Evolutionary conservation across 2,888 invertebrate species (phyloP), one percentile per base, ranked within the genome.

Genomic region (Muschampia plurimacula): DNA sequence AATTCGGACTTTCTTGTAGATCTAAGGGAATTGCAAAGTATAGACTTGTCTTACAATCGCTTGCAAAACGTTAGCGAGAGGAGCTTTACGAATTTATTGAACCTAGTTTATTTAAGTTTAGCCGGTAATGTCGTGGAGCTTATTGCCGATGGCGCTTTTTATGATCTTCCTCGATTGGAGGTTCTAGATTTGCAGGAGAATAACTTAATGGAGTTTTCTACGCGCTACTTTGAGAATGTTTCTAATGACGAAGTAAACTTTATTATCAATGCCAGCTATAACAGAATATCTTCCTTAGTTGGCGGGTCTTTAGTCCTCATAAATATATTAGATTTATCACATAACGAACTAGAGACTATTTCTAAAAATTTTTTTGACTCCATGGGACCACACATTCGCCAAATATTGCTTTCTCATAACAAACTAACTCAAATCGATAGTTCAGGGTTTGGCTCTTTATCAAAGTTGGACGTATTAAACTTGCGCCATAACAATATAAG

Each of bases 131-230:
- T 95, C 28, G 91, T 98, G 64, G 93, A 93, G 41, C 92, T 93
- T 52, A 95, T 98, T 64, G 95, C 96, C 0, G 95, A 95, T 5
- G 94, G 95, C n/a, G 96, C 97, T 0, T 97, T 98, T 78, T 90
- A 93, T 4, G 95, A 96, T 71, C 88, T 98, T 74, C 96, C 97
- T 0, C 96, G 95, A 77, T 87, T 98, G 68, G 95, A 96, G 67
- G 96, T 96, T 71, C 87, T 98, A 13, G 97, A 98, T 84, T 86
- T 98, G 72, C 97, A 97, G 84, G 95, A 96, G 76, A 98, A 98
- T 83, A 93, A 95, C 55, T 85, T 98, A 41, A 91, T 94, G 0
- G 94, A 95, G 41, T 93, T 98, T 68, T 95, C 96, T 0, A 89
- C 96, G 72, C 95, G 94, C 76, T 93, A 93, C 73, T 96, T 97